Evolutionary conservation across 2,113 vertebrate species (phyloP).

Genomic region (Mus spicilegus): DNA sequence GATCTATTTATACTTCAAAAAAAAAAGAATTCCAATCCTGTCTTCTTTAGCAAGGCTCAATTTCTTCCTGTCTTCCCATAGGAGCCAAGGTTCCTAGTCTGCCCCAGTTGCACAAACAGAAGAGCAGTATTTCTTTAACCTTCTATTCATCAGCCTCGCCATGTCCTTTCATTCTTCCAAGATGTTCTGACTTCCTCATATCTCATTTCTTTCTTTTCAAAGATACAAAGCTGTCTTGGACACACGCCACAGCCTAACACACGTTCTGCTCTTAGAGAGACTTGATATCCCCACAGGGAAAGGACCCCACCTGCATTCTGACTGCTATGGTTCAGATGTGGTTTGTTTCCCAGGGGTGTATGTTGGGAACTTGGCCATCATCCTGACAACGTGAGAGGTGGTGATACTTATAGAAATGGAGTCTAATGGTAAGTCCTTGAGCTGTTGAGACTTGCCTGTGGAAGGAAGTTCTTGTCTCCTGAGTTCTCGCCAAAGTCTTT

Average conservation of each 20-base stretch:
- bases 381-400: not conserved
- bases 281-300: not conserved
- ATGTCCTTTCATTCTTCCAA: not conserved
- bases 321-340: not conserved
- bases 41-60: not conserved
- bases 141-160: not conserved
- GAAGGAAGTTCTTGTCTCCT: not conserved
- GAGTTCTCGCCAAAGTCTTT: not conserved
- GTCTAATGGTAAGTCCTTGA: not conserved
- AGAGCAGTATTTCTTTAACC: not conserved
- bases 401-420: not conserved
- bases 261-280: not conserved
- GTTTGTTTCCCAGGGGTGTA: not conserved
- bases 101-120: not conserved
- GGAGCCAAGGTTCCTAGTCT: not conserved
- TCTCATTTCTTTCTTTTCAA: not conserved
- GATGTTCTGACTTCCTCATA: not conserved
- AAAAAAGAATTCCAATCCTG: not conserved
- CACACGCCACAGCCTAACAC: not conserved
- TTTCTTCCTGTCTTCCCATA: not conserved
- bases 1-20: not conserved
- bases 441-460: not conserved
- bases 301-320: not conserved
- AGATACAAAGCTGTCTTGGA: not conserved
- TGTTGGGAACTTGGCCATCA: not conserved